Base-by-base conservation (phyloP, 2,113 vertebrate genomes). In the Sorex fumeus region DNA sequence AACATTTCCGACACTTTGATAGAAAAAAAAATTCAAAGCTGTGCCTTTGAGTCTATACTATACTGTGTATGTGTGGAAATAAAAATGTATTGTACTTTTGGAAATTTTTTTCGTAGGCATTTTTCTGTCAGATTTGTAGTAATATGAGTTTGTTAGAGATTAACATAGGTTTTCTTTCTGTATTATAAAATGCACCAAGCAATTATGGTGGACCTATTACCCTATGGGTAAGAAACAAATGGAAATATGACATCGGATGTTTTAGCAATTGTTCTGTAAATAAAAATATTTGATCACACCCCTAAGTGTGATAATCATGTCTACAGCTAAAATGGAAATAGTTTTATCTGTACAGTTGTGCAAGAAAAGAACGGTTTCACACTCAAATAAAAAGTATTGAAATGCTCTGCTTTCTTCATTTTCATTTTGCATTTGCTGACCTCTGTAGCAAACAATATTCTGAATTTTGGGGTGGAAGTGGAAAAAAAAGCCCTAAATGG, bases 161-260 rank as follows among this genome's bases (percentile, higher is more conserved):
- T 99, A 99, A 99, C 99, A 98, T 99, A 99, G 99, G 97, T 97
- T 98, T 99, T 97, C 82, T 96, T 97, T 99, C 98, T 99, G 98
- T 99, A 98, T 99, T 99, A 98, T 99, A 98, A 98, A 98, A 99
- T 98, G 97, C 99, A 99, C 98, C 99, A 98, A 98, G 95, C 98
- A 98, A 98, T 98, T 98, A 98, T 98, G 98, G 98, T 99, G 99
- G 99, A 99, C 99, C 98, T 99, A 99, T 99, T 99, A 99, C 99
- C 99, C 99, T 99, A 99, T 99, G 99, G 99, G 99, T 99, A 99
- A 99, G 98, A 99, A 99, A 99, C 98, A 98, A 99, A 98, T 99
- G 98, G 98, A 98, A 98, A 98, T 99, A 98, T 98, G 98, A 98
- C 98, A 99, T 98, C 97, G 98, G 97, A 97, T 98, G 98, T 98